These are phyloP conservation scores for Acanthosepion pharaonis DNA, from an alignment of 2,888 invertebrate species.

Conservation along the genomic window DNA sequence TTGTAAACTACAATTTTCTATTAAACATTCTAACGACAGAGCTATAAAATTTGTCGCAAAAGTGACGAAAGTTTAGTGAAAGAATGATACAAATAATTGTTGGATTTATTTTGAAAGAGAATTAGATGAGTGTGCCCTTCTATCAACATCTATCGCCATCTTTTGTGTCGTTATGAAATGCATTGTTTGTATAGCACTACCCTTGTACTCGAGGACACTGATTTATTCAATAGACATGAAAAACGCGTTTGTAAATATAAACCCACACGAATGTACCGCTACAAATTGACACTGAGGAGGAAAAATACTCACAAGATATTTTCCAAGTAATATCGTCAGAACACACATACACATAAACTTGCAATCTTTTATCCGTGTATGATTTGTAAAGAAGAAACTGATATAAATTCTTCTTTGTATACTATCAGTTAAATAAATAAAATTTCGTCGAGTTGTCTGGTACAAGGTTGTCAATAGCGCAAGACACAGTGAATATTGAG, in stretches of 20 bases:
- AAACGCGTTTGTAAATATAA: neutral
- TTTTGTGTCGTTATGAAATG: neutral
- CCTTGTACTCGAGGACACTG: neutral
- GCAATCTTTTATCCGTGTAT: neutral
- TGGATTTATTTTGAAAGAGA: neutral
- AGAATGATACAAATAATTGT: neutral
- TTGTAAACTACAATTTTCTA: neutral
- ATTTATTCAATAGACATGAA: neutral
- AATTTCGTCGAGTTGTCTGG: neutral
- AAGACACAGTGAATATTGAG: neutral
- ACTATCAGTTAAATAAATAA: neutral
- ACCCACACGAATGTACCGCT: neutral
- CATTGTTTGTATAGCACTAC: neutral
- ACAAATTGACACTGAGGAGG: neutral
- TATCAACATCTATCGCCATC: neutral
- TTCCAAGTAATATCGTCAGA: neutral
- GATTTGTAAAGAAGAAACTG: neutral
- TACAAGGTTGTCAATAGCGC: neutral
- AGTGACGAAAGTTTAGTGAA: neutral
- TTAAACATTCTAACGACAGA: neutral
- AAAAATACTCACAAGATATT: neutral
- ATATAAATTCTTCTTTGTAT: neutral
- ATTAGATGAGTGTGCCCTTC: neutral
- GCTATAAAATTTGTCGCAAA: neutral
- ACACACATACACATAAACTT: neutral